Evolutionary conservation across 2,113 vertebrate species (phyloP).

Genomic region (Rynchops niger): DNA sequence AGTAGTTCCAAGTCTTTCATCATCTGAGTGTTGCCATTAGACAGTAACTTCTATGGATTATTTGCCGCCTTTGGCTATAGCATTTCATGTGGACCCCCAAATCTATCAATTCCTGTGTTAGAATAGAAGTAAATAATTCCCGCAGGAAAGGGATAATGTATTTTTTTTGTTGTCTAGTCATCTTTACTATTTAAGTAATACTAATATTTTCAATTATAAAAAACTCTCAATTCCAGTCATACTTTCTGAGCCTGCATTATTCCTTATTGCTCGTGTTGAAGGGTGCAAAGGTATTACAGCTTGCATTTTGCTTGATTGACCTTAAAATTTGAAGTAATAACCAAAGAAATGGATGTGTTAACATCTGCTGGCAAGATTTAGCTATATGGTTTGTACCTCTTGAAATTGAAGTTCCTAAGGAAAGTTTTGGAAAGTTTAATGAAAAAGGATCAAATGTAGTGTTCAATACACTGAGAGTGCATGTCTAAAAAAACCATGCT

Average conservation of each 20-base stretch:
- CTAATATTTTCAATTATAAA: not conserved
- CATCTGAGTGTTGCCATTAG: not conserved
- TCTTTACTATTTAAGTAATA: not conserved
- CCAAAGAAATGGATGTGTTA: not conserved
- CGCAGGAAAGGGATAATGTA: not conserved
- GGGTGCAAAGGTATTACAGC: not conserved
- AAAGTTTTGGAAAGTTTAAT: not conserved
- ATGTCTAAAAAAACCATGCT: not conserved
- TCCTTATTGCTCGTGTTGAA: not conserved
- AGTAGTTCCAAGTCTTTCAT: not conserved
- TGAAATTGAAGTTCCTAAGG: not conserved
- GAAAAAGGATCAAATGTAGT: not conserved
- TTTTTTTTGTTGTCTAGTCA: not conserved
- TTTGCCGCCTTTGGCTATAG: not conserved
- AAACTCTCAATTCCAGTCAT: not conserved
- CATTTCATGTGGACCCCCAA: not conserved
- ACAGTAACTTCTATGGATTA: not conserved
- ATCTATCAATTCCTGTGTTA: not conserved
- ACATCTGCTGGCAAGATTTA: not conserved
- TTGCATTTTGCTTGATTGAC: not conserved
- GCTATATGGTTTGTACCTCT: not conserved
- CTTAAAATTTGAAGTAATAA: not conserved
- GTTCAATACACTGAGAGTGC: not conserved
- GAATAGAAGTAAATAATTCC: not conserved
- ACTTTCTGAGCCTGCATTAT: not conserved